Percentiles rank a stretch among this genome's conserved stretches.
phyloP scores from a whole-genome alignment of 2,113 vertebrate genomes.

The Passer domesticus region DNA sequence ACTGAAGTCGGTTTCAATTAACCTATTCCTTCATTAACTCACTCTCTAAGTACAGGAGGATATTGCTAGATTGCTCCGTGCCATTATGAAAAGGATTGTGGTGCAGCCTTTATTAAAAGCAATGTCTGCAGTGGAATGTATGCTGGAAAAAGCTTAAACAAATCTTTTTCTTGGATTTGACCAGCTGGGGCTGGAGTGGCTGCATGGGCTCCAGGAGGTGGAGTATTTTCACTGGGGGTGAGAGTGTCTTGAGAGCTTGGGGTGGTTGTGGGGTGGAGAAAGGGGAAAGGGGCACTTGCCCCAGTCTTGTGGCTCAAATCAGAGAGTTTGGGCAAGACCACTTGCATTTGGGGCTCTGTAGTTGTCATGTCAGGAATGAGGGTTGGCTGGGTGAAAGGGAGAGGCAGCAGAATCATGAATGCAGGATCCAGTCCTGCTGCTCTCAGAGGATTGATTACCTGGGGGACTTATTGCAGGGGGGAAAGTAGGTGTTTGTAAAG shows the following conservation, averaged over 20 bases:
- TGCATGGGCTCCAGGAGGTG: background rate
- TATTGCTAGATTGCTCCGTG: constrained; percentile 48
- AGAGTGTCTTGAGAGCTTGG: background rate
- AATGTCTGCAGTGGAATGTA: constrained; percentile 30
- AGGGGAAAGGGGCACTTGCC: background rate
- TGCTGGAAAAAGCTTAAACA: constrained; percentile 37
- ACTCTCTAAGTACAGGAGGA: constrained; percentile 59
- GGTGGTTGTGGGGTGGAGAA: background rate
- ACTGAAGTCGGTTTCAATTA: constrained; percentile 64
- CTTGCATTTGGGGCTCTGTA: background rate
- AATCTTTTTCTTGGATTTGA: constrained; percentile 63
- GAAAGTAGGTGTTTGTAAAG: background rate
- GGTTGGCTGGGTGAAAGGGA: background rate
- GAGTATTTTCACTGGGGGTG: background rate
- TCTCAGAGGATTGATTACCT: background rate
- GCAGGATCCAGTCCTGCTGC: fast-evolving
- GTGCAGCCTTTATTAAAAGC: constrained; percentile 53
- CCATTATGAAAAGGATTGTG: constrained; percentile 53
- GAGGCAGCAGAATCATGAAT: background rate
- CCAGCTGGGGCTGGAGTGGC: background rate
- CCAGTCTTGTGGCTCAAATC: background rate
- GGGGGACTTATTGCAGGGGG: background rate
- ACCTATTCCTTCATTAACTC: constrained; percentile 66
- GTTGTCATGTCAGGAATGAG: background rate
- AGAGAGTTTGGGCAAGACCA: background rate